phyloP scores from a whole-genome alignment of 2,888 invertebrate genomes.

The Drosophila cyrtoloma region DNA sequence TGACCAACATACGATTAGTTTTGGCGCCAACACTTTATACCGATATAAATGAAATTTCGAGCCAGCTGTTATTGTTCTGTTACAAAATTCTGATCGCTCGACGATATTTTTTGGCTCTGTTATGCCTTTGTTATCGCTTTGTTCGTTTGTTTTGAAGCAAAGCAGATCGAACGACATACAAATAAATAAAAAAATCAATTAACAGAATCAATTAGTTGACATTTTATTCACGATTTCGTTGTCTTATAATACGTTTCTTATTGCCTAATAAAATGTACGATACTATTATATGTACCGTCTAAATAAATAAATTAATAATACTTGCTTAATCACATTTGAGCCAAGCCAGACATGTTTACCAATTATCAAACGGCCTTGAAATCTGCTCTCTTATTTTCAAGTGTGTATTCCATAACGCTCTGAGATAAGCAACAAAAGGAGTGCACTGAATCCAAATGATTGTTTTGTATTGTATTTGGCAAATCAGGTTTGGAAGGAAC shows the following conservation, averaged over 20 bases:
- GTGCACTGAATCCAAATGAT: slow-evolving; percentile 1
- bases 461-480: neutral
- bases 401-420: slow-evolving; percentile 1
- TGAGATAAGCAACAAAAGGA: slow-evolving; percentile 24
- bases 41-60: neutral
- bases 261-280: neutral
- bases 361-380: slow-evolving; percentile 15
- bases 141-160: neutral
- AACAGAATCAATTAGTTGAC: neutral
- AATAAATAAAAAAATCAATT: slow-evolving; percentile 1
- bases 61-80: neutral
- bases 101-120: neutral
- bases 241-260: neutral
- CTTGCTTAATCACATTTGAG: neutral
- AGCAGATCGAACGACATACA: neutral
- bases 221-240: neutral
- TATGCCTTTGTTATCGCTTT: neutral
- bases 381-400: slow-evolving; percentile 2
- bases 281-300: too few relatives aligned
- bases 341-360: too few relatives aligned
- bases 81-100: neutral
- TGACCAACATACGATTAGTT: neutral
- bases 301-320: neutral
- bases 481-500: slow-evolving; percentile 22
- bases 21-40: neutral